Base-by-base conservation (phyloP, 1,140 invertebrate species). In the Phocides pigmalion region DNA sequence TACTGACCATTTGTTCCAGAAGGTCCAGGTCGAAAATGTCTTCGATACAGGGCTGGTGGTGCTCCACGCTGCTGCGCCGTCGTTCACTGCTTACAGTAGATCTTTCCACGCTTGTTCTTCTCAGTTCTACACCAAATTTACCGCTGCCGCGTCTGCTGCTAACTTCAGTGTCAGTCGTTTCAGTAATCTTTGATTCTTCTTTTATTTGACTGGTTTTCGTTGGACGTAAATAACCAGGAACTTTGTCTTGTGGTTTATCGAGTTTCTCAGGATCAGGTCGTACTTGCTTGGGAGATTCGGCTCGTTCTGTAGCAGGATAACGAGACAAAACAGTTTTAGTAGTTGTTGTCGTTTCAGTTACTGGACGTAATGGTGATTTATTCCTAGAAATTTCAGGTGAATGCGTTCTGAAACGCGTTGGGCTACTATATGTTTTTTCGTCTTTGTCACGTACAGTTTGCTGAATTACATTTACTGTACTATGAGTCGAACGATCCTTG, bases 11-110 rank as follows among this genome's bases (percentile, higher is more conserved):
- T 89, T 93, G 90, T 85, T 96, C 95, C 42, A 96, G 87, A 61
- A 95, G 81, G 73, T 93, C 91, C 58, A 96, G 73, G 69, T 96
- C 95, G 64, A 93, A 95, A 62, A 96, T 95, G 64, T 95, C 93
- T 79, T 96, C 95, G 61, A 96, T 94, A 59, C 94, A 90, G 15
- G 90, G 86, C 64, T 85, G 87, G 64, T 90, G 84, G 53, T 93
- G 89, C 12, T 93, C 89, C 28, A 74, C 68, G 32, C 82, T 91
- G 68, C 90, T 91, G 63, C 90, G 92, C 16, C 86, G 81, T 19
- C 84, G 76, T 66, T 89, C 84, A 64, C 77, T 87, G 50, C 84
- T 87, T 1, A 72, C 72, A 19, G 86, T 84, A 5, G 77, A 68
- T 62, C 88, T 82, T 47, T 92, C 91, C 3, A 89, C 90, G 64